Percentiles rank a stretch among this genome's conserved stretches.
Evolutionary conservation across 2,113 vertebrate species (phyloP).

Genomic region (Amphiprion ocellaris): DNA sequence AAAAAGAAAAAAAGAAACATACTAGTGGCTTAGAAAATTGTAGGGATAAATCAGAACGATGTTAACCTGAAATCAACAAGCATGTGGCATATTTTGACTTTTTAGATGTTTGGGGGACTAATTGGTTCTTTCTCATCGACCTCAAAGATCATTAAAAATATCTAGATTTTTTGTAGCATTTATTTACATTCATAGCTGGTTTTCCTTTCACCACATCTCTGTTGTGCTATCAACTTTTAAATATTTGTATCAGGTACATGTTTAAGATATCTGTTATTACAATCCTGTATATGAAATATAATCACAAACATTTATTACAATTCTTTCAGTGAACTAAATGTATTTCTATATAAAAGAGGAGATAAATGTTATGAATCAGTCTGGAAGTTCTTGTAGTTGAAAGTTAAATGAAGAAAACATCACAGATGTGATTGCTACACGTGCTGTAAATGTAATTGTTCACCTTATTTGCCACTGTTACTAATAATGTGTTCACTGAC

Average conservation of each 20-base stretch:
- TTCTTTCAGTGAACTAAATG: too few relatives aligned
- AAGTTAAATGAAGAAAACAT: not conserved
- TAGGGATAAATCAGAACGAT: conserved; percentile 11
- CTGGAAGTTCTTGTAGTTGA: not conserved
- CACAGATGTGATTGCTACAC: not conserved
- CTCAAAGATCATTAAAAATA: not conserved
- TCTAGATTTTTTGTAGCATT: not conserved
- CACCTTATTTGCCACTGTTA: not conserved
- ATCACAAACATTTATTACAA: too few relatives aligned
- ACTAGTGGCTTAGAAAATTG: conserved; percentile 62
- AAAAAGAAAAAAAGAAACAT: conserved; percentile 17
- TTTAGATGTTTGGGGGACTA: conserved; percentile 17
- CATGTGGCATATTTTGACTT: conserved; percentile 1
- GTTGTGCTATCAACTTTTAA: not conserved
- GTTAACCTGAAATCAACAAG: conserved; percentile 10
- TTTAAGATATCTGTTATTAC: not conserved
- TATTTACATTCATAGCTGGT: not conserved
- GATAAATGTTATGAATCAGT: not conserved
- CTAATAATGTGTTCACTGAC: not conserved
- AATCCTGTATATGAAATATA: too few relatives aligned
- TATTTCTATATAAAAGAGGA: not conserved
- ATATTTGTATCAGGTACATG: not conserved
- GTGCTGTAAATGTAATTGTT: not conserved
- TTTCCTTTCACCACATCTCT: not conserved
- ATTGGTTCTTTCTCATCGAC: conserved; percentile 47